Conservation (phyloP, 2,113 vertebrate species). For the Stigmatopora argus region DNA sequence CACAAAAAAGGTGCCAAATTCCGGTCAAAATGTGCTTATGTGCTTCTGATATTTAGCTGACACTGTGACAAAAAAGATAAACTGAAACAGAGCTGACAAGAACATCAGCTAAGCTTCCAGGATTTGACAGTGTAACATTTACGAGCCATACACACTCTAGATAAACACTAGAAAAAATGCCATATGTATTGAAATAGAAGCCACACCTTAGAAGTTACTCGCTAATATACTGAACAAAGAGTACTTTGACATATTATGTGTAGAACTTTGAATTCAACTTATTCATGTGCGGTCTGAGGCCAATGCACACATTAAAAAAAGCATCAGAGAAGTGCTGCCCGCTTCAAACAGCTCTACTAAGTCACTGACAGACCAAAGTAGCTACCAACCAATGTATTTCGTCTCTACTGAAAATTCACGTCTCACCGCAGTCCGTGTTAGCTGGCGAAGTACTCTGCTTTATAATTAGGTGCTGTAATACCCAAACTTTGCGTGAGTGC, state of each 20-base stretch:
- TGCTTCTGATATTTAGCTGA: constrained; percentile 39
- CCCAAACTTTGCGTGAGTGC: constrained; percentile 18
- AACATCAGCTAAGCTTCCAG: constrained; percentile 17
- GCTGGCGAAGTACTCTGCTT: constrained; percentile 16
- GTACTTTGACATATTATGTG: background rate
- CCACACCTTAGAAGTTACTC: background rate
- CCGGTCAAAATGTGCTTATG: constrained; percentile 19
- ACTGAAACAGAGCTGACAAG: constrained; percentile 20
- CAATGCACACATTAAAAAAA: constrained; percentile 13
- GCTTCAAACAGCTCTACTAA: constrained; percentile 31
- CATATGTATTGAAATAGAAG: background rate
- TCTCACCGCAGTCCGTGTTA: constrained; percentile 32
- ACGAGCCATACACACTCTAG: constrained; percentile 4
- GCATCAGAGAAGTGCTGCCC: constrained; percentile 23
- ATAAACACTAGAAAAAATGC: background rate
- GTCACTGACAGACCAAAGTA: constrained; percentile 40
- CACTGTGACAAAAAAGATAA: constrained; percentile 27
- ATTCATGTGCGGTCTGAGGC: constrained; percentile 20
- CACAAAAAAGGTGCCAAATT: constrained; percentile 30
- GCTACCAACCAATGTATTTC: constrained; percentile 32
- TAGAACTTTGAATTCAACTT: background rate
- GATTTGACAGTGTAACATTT: constrained; percentile 23
- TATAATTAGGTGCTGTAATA: constrained; percentile 13
- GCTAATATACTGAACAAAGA: background rate
- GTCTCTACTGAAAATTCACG: constrained; percentile 33